Evolutionary conservation across 1,140 invertebrate genomes (phyloP).

Genomic region (Doryteuthis pealeii): DNA sequence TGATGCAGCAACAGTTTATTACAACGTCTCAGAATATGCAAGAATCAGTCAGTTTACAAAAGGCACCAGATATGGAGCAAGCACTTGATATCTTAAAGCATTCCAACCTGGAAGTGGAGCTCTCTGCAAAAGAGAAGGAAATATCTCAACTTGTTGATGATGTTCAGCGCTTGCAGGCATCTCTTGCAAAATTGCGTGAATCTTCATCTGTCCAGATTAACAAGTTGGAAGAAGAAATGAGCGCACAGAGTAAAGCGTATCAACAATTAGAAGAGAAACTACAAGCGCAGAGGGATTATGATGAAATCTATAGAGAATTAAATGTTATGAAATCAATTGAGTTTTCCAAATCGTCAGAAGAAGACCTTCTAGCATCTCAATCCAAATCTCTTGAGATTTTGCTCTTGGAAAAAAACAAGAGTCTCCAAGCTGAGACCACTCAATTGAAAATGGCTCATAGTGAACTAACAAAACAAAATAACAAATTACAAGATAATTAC

Average conservation of each 20-base stretch:
- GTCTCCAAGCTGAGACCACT: conserved; percentile 66
- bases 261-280: conserved; percentile 80
- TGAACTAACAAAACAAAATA: conserved; percentile 33
- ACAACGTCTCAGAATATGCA: conserved; percentile 52
- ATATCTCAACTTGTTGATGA: conserved; percentile 90
- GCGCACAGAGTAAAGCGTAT: conserved; percentile 83
- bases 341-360: conserved; percentile 60
- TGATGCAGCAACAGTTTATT: conserved; percentile 86
- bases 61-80: conserved; percentile 66
- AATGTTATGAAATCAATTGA: conserved; percentile 78
- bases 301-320: conserved; percentile 86
- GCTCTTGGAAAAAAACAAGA: conserved; percentile 76
- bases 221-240: conserved; percentile 83
- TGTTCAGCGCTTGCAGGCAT: conserved; percentile 81
- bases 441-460: conserved; percentile 57
- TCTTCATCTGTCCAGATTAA: conserved; percentile 77
- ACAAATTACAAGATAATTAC: conserved; percentile 50
- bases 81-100: conserved; percentile 64
- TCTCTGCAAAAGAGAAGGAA: conserved; percentile 96
- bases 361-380: conserved; percentile 26
- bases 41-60: conserved; percentile 49
- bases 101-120: conserved; percentile 76
- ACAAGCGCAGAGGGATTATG: conserved; percentile 83
- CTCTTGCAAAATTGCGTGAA: conserved; percentile 81
- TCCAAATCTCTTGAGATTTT: conserved; percentile 75